Base-by-base conservation (phyloP, 2,113 vertebrate genomes). In the Otocyon megalotis region DNA sequence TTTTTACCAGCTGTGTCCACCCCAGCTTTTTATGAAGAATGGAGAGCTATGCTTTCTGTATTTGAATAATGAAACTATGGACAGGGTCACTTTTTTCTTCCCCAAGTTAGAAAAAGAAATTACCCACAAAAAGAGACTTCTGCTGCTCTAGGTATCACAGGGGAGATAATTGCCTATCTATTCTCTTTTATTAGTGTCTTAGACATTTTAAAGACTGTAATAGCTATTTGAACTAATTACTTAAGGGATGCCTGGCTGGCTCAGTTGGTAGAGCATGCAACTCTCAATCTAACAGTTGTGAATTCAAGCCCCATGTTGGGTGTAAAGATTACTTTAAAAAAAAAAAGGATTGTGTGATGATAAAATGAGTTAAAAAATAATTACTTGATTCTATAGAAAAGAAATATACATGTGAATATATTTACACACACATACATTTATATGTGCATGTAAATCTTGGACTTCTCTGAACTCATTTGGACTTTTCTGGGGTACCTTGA, bases 1-100 rank as follows among this genome's bases (percentile, higher is more conserved):
- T 82, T 88, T 65, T 95, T 96, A 84, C 93, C 93, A 94, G 91
- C 95, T 96, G 91, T 0, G 17, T 81, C 97, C 63, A 90, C n/a
- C 84, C 16, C 30, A 93, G 58, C 30, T 82, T 90, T 93, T 71
- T 84, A 93, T 93, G 63, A 92, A 94, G 48, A 96, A 60, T 60
- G 15, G 56, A 97, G 88, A 95, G 26, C 71, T 83, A 35, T 77
- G 71, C 60, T 96, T 92, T 96, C 76, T 96, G 74, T 94, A 92
- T 83, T 86, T 95, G 91, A 95, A 92, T 90, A 50, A 62, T 84
- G 92, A 92, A 92, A 92, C 72, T 87, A 53, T 80, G 63, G 30
- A 71, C 26, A 90, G 48, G 9, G 28, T 62, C 72, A 63, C 80
- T 96, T 65, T 82, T 60, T 79, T 3, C 56, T 79, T 24, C 37